These are phyloP conservation scores for Pristis pectinata DNA, from an alignment of 2,797 vertebrate species.

Conservation along the genomic window DNA sequence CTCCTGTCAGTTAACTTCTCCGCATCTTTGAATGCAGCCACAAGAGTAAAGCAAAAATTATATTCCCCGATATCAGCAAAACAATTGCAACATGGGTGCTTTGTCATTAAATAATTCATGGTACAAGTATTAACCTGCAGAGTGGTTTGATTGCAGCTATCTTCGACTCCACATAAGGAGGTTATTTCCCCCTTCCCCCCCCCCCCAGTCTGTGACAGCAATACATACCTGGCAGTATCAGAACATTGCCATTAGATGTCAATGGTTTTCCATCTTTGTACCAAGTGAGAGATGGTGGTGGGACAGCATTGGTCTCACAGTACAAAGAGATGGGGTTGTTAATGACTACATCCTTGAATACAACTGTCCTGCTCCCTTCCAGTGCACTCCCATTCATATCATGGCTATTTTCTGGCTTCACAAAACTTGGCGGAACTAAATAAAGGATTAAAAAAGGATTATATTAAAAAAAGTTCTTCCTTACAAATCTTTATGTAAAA, in stretches of 20 bases:
- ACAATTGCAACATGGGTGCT: not conserved
- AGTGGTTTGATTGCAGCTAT: not conserved
- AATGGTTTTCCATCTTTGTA: conserved; percentile 78
- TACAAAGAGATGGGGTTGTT: conserved; percentile 87
- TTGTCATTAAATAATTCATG: not conserved
- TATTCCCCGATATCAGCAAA: not conserved
- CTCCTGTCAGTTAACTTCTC: not conserved
- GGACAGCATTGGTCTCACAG: conserved; percentile 88
- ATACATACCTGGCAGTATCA: conserved; percentile 79
- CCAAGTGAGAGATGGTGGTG: conserved; percentile 87
- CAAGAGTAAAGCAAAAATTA: not conserved
- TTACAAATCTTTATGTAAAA: not conserved
- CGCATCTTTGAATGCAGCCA: not conserved
- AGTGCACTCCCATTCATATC: conserved; percentile 54
- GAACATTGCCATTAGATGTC: conserved; percentile 72
- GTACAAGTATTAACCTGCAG: not conserved
- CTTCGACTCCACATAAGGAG: not conserved
- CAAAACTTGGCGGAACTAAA: conserved; percentile 87
- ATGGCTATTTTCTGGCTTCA: conserved; percentile 57
- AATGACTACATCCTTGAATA: conserved; percentile 74
- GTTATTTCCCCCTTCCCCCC: no score
- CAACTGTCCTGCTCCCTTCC: conserved; percentile 47
- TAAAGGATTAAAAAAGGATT: conserved; percentile 1
- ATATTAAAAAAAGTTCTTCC: not conserved
- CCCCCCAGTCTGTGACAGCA: not conserved